phyloP scores from a whole-genome alignment of 2,797 vertebrate species.

The Tauraco hartlaubi region DNA sequence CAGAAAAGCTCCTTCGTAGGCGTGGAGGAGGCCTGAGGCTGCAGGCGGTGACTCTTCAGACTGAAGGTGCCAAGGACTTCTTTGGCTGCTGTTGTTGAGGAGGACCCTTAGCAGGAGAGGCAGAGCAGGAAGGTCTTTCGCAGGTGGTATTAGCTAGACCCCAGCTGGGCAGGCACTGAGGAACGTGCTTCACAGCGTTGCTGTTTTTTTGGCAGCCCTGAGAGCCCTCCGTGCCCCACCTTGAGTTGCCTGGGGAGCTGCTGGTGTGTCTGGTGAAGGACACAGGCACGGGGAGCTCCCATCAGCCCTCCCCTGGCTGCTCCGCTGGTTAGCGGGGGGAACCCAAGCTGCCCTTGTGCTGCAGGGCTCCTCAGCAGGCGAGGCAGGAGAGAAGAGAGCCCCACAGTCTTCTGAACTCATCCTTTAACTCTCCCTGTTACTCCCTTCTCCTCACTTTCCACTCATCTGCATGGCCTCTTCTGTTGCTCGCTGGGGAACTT shows the following conservation, averaged over 20 bases:
- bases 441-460: neutral
- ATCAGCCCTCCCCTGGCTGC: neutral
- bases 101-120: neutral
- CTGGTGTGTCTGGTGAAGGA: neutral
- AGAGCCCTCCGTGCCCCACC: fast-evolving
- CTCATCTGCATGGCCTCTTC: neutral
- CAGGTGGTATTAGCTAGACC: neutral
- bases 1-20: neutral
- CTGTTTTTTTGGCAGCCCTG: neutral
- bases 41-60: neutral
- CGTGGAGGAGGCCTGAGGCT: neutral
- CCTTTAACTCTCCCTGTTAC: neutral
- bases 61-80: neutral
- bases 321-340: fast-evolving
- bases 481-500: neutral
- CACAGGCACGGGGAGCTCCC: neutral
- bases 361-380: neutral
- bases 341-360: neutral
- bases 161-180: neutral
- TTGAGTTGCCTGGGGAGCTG: neutral
- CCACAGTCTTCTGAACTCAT: neutral
- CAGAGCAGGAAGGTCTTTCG: neutral
- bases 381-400: neutral
- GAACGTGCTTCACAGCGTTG: neutral
- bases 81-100: neutral